phyloP scores from a whole-genome alignment of 1,140 invertebrate genomes.

The Anastatus disparis region DNA sequence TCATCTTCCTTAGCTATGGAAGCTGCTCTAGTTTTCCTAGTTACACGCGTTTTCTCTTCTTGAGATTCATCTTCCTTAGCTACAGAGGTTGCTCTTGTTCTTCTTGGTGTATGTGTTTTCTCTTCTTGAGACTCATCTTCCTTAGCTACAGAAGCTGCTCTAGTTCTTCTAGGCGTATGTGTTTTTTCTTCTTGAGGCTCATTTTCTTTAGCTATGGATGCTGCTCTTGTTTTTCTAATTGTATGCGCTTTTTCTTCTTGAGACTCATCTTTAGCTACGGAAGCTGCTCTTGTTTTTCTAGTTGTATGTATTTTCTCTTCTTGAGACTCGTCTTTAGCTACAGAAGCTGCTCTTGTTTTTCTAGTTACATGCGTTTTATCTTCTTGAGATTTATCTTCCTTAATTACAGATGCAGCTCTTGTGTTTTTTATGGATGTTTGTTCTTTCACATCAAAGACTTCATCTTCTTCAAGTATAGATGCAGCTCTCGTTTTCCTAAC shows the following conservation, averaged over 20 bases:
- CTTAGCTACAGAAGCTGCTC: background rate
- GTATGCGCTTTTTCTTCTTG: background rate
- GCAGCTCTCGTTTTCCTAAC: conserved; percentile 1
- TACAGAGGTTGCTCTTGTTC: conserved; percentile 16
- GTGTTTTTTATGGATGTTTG: conserved; percentile 34
- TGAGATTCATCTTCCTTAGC: background rate
- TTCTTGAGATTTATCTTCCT: conserved; percentile 17
- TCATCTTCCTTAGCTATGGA: conserved; percentile 25
- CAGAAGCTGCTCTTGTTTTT: conserved; percentile 22
- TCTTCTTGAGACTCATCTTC: background rate
- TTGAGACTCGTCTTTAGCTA: conserved; percentile 20
- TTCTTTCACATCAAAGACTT: background rate
- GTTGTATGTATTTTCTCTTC: background rate
- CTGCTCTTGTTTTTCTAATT: conserved; percentile 9
- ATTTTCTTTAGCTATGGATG: background rate
- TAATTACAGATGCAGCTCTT: conserved; percentile 34
- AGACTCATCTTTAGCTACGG: conserved; percentile 36
- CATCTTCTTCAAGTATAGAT: background rate
- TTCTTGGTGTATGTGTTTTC: background rate
- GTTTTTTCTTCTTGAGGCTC: background rate
- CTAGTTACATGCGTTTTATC: background rate
- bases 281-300: conserved; percentile 25
- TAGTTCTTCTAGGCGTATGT: conserved; percentile 30
- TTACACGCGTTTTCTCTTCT: background rate
- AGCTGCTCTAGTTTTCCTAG: conserved; percentile 30